phyloP scores from a whole-genome alignment of 1,140 invertebrate species.

The Formica selysi region DNA sequence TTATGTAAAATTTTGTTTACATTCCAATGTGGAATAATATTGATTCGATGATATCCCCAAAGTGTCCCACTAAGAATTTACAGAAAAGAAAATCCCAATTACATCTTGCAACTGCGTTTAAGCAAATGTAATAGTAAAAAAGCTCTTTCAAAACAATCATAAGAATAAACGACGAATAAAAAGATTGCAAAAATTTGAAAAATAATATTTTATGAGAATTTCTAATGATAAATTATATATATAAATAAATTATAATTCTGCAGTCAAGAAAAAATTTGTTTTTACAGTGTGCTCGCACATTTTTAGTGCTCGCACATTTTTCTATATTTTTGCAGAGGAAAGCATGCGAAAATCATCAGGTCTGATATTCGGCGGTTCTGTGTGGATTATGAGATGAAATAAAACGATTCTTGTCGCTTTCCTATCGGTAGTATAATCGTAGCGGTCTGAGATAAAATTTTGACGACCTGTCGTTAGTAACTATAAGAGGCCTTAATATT shows the following conservation, averaged over 20 bases:
- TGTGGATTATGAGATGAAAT: constrained; percentile 2
- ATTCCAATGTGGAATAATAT: neutral
- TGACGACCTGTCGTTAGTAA: constrained; percentile 84
- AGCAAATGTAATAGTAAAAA: neutral
- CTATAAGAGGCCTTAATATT: constrained; percentile 85
- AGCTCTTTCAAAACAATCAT: neutral
- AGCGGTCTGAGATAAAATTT: constrained; percentile 77
- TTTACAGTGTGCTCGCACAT: neutral
- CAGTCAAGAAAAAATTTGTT: neutral
- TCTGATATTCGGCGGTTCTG: constrained; percentile 47
- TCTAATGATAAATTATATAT: neutral
- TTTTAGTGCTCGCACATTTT: neutral
- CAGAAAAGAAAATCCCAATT: neutral
- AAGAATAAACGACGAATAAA: neutral
- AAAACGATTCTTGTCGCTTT: constrained; percentile 63
- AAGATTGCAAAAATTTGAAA: neutral
- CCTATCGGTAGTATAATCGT: constrained; percentile 62
- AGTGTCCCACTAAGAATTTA: constrained; percentile 31
- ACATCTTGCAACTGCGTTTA: neutral
- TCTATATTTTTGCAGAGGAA: neutral
- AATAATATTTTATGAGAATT: neutral
- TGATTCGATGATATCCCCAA: constrained; percentile 16
- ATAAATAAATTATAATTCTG: neutral
- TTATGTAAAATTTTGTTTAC: constrained; percentile 16
- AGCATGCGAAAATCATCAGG: neutral